phyloP scores from a whole-genome alignment of 2,797 vertebrate species.

The Malurus leucopterus region DNA sequence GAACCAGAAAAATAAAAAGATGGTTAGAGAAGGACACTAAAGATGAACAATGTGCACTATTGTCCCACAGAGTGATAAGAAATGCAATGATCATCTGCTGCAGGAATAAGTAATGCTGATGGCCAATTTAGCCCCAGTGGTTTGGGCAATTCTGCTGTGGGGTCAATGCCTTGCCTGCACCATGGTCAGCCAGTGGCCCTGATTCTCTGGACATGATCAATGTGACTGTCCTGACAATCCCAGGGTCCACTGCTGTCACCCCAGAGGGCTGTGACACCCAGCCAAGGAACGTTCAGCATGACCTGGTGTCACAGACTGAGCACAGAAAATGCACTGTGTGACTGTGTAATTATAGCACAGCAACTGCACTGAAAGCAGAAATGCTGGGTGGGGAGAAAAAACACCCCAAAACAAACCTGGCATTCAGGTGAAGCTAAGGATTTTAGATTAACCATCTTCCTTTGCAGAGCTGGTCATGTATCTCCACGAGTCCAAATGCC shows the following conservation, averaged over 20 bases:
- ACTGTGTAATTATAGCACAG: too few species aligned
- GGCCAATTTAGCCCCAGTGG: not conserved
- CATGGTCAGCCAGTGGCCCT: not conserved
- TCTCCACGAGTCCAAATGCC: not conserved
- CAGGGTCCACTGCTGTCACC: not conserved
- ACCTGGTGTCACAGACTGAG: fast-evolving
- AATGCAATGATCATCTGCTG: not conserved
- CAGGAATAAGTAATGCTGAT: not conserved
- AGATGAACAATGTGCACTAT: not conserved
- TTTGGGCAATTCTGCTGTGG: not conserved
- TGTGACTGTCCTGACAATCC: not conserved
- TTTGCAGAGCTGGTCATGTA: not conserved
- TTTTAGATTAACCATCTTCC: not conserved
- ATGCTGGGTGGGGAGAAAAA: not conserved
- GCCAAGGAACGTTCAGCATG: not conserved
- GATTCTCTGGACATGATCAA: fast-evolving
- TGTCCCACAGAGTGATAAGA: not conserved
- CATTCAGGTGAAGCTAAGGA: not conserved
- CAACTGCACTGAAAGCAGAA: not conserved
- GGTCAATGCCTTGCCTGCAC: not conserved
- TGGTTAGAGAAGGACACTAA: not conserved
- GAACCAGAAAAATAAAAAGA: not conserved
- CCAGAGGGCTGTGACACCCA: not conserved
- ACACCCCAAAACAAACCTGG: not conserved
- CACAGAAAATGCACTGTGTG: not conserved